Conservation (phyloP, 2,797 vertebrate species). For the Hydrophis major region DNA sequence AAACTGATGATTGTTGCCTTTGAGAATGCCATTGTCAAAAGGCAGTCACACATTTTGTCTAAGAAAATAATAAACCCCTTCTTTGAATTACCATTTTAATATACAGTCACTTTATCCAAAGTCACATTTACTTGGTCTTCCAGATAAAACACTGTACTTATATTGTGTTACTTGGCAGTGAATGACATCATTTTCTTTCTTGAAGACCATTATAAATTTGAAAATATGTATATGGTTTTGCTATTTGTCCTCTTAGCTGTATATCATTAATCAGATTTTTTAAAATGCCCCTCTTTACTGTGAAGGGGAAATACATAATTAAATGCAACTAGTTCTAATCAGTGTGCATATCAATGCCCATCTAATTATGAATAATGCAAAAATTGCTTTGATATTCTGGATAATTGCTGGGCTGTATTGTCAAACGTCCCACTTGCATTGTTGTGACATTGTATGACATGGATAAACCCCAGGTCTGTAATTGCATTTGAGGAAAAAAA, state of each 20-base stretch:
- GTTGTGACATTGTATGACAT: conserved; percentile 61
- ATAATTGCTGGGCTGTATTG: conserved; percentile 46
- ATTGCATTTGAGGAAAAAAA: conserved; percentile 49
- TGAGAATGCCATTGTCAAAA: background rate
- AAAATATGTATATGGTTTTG: background rate
- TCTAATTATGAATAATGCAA: conserved; percentile 64
- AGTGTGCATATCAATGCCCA: conserved; percentile 54
- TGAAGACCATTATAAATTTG: background rate
- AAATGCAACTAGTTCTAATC: conserved; percentile 57
- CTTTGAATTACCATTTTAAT: conserved; percentile 30
- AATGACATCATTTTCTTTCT: conserved; percentile 2
- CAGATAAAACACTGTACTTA: conserved; percentile 13
- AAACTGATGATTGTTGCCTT: background rate
- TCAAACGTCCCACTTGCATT: conserved; percentile 53
- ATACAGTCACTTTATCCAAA: conserved; percentile 14
- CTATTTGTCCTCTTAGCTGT: conserved; percentile 14
- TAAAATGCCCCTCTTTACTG: conserved; percentile 19
- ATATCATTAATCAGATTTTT: conserved; percentile 38
- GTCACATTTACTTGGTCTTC: conserved; percentile 5
- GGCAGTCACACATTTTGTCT: background rate
- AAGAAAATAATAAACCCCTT: conserved; percentile 21
- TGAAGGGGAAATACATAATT: conserved; percentile 47
- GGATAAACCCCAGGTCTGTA: conserved; percentile 47
- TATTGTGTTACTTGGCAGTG: background rate
- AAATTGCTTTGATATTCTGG: conserved; percentile 37